Base-by-base conservation (phyloP, 2,888 invertebrate species). In the Thera obeliscata region DNA sequence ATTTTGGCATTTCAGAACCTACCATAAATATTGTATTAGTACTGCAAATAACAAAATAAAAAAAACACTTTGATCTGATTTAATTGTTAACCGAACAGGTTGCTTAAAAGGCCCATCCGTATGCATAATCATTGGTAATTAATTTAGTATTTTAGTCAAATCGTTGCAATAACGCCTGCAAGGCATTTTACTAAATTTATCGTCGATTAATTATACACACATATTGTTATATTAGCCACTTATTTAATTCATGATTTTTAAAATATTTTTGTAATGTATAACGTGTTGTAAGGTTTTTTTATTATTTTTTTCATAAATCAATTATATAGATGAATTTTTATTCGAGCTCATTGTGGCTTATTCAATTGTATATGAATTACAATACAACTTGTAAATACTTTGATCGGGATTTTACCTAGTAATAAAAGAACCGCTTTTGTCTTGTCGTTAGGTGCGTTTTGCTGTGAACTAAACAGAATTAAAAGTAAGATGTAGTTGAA, bases 131-230 rank as follows among this genome's bases (percentile, higher is more conserved):
- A 56, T 38, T 61, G 33, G 62, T 69, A 62, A 66, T 50, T 62
- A 62, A 56, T 59, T 83, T 88, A 88, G 87, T 78, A 81, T 78
- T 80, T 69, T 89, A 89, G 88, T 89, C 76, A 83, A 88, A 77
- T 79, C 74, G 90, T 89, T 91, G 91, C 91, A 92, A 92, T 91
- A 91, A 87, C 76, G 90, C 90, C 90, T 91, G 80, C 81, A 89
- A 89, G 89, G 89, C 81, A 78, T 76, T 74, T 22, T 74, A 76
- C 78, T 80, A 75, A 67, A 70, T 74, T 66, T 68, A 74, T 68
- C 70, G 66, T 67, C 72, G 79, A 69, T 55, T 74, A 67, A 7
- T 67, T 59, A 61, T 60, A 69, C 52, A 77, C 75, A 76, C 79
- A 78, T 73, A 78, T 76, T 78, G 76, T 79, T 87, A 83, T 83